Evolutionary conservation across 64 coral and sea anemone species (phyloP).

Genomic region (Astreopora myriophthalma): DNA sequence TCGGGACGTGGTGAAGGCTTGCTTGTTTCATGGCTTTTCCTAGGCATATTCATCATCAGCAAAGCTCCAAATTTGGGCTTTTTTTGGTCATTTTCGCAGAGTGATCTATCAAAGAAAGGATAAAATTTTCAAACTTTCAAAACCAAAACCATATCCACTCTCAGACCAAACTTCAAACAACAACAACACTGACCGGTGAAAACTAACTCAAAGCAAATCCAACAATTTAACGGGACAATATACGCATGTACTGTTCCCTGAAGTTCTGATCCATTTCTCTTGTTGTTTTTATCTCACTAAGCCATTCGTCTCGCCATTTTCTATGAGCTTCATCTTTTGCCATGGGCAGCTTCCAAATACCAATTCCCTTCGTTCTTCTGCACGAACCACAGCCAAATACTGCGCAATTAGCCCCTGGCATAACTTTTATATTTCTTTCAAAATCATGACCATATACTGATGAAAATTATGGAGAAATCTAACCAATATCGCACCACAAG

Average conservation of each 20-base stretch:
- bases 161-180: neutral
- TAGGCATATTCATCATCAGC: slow-evolving; percentile 20
- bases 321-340: neutral
- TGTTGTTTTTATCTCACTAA: neutral
- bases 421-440: slow-evolving; percentile 9
- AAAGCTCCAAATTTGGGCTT: slow-evolving; percentile 36
- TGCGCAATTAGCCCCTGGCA: slow-evolving; percentile 36
- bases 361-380: slow-evolving; percentile 36
- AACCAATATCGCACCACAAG: too few relatives aligned
- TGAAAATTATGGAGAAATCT: too few relatives aligned
- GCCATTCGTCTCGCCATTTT: neutral
- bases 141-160: neutral
- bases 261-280: neutral
- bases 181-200: neutral
- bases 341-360: slow-evolving; percentile 40
- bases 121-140: neutral
- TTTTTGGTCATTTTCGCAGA: too few relatives aligned
- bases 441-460: neutral
- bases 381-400: slow-evolving; percentile 47
- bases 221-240: neutral
- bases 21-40: slow-evolving; percentile 41
- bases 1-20: slow-evolving; percentile 20
- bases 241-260: neutral
- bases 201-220: neutral
- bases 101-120: too few relatives aligned